Percentiles rank a stretch among this genome's conserved stretches.
Conservation (phyloP, 2,797 vertebrate genomes). For the Molossus molossus region DNA sequence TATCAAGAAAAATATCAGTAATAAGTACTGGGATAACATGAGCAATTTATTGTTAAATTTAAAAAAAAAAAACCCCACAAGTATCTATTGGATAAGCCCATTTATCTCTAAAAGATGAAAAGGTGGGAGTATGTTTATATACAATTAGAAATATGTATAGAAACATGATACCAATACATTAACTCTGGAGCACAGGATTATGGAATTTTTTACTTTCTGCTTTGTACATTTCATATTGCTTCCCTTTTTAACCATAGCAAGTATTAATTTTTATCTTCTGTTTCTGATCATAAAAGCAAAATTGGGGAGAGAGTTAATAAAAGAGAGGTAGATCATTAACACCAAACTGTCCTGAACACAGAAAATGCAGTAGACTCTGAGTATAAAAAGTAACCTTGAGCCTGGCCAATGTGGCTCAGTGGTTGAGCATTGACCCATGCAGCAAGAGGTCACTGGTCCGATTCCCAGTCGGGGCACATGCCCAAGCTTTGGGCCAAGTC, state of each 20-base stretch:
- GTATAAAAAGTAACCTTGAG: not conserved
- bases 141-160: not conserved
- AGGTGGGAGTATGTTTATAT: not conserved
- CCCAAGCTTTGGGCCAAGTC: too few relatives aligned
- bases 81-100: not conserved
- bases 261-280: slow-evolving; percentile 28
- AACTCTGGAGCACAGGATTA: not conserved
- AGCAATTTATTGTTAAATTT: not conserved
- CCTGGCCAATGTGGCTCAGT: not conserved
- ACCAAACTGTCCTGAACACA: slow-evolving; percentile 4
- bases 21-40: not conserved
- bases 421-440: too few relatives aligned
- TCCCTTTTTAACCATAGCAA: slow-evolving; percentile 41
- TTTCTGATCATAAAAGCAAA: slow-evolving; percentile 47
- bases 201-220: not conserved
- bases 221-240: not conserved
- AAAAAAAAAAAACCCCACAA: not conserved
- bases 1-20: not conserved
- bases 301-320: not conserved
- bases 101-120: not conserved
- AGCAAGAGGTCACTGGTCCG: too few relatives aligned
- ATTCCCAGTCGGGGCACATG: too few relatives aligned
- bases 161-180: not conserved
- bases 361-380: not conserved
- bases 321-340: not conserved